Conservation (phyloP, 2,113 vertebrate genomes). For the Dermatemys mawii region DNA sequence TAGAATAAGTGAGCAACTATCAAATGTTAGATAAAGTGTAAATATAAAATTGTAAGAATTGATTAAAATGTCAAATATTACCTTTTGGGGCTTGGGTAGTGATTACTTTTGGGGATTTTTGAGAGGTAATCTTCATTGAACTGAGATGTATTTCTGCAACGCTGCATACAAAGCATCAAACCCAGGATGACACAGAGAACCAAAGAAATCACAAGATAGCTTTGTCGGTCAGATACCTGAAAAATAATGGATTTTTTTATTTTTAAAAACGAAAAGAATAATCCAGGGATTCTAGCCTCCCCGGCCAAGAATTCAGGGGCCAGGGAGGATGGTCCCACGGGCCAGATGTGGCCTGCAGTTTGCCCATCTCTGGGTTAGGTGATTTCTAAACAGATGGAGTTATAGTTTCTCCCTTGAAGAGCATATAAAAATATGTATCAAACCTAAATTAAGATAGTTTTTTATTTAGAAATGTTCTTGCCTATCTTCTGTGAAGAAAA, state of each 20-base stretch:
- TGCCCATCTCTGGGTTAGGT: no score
- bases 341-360: no score
- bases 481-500: neutral
- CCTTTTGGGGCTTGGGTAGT: slow-evolving; percentile 98
- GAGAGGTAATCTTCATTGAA: slow-evolving; percentile 76
- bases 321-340: no score
- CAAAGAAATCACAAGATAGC: slow-evolving; percentile 91
- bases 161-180: slow-evolving; percentile 90
- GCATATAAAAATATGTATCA: neutral
- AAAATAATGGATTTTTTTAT: neutral
- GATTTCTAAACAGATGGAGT: neutral
- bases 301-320: no score
- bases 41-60: slow-evolving; percentile 2
- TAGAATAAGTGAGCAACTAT: neutral
- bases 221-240: slow-evolving; percentile 92
- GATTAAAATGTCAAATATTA: slow-evolving; percentile 31
- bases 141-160: slow-evolving; percentile 83
- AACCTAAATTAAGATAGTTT: no score
- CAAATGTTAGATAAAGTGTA: neutral
- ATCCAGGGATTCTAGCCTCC: no score
- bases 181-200: slow-evolving; percentile 89
- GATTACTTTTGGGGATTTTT: slow-evolving; percentile 89
- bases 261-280: neutral
- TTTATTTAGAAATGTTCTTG: no score
- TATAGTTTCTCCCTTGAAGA: neutral